Evolutionary conservation across 1,140 invertebrate species (phyloP).

Genomic region (Drosophila teissieri): DNA sequence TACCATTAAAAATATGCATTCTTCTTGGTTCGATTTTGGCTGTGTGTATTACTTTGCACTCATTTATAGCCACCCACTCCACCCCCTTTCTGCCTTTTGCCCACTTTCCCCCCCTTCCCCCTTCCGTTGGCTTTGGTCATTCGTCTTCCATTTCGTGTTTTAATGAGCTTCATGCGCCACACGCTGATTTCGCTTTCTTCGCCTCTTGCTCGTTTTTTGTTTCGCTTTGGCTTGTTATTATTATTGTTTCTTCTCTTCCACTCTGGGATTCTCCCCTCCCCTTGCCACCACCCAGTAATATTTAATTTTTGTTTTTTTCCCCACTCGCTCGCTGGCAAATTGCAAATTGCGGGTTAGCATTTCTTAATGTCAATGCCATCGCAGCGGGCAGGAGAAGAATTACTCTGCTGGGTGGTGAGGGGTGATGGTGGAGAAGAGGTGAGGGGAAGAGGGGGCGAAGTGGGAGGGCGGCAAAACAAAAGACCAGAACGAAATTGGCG

Average conservation of each 20-base stretch:
- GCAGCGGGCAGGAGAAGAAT: conserved; percentile 15
- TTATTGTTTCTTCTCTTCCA: conserved; percentile 44
- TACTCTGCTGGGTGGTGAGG: conserved; percentile 1
- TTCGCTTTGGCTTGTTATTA: conserved; percentile 49
- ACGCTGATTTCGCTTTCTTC: conserved; percentile 64
- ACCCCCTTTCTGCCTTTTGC: not conserved
- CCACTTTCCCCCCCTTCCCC: not conserved
- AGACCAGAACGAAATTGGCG: conserved; percentile 29
- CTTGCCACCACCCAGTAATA: not conserved
- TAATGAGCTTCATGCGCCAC: conserved; percentile 66
- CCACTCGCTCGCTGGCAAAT: conserved; percentile 36
- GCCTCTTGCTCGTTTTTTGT: conserved; percentile 23
- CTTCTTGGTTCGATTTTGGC: not conserved
- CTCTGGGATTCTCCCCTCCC: not conserved
- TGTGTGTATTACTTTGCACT: conserved; percentile 12
- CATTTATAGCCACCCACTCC: conserved; percentile 7
- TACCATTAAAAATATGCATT: too few species aligned
- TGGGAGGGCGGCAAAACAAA: conserved; percentile 4
- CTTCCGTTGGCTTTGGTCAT: conserved; percentile 27
- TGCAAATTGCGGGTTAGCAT: conserved; percentile 65
- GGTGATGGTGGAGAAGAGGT: not conserved
- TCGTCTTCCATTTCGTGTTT: conserved; percentile 60
- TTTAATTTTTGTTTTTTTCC: conserved; percentile 17
- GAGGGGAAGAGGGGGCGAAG: too few species aligned
- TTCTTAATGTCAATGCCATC: conserved; percentile 66